Base-by-base conservation (phyloP, 1,140 invertebrate species). In the Spodoptera litura region DNA sequence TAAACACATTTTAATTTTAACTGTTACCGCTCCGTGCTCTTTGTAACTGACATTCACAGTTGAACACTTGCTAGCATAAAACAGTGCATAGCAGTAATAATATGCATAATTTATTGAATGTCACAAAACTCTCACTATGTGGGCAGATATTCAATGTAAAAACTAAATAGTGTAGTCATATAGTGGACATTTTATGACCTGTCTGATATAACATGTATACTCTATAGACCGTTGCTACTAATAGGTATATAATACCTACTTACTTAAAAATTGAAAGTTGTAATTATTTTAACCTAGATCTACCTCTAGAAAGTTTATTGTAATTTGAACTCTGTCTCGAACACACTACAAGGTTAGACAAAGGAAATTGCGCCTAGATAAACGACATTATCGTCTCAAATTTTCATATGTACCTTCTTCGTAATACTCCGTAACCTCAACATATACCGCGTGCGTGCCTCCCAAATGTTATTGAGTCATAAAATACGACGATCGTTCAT, bases 371-470 rank as follows among this genome's bases (percentile, higher is more conserved):
- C 38, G 61, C 3, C n/a, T 64, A 64, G 38, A 64, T 64, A 64
- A 64, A 64, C 49, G 61, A 64, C 61, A 64, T 64, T 64, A 64
- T 64, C 61, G 61, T 64, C 38, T 64, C 35, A 38, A 64, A 64
- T 64, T 64, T 64, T 44, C n/a, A 44, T 64, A 64, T 20, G 35
- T 38, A 44, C 6, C 6, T 44, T 9, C 9, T 44, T 44, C 38
- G 9, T 44, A 44, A 6, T 44, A 44, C 9, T 20, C 35, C 38
- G 61, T 64, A 49, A 64, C 61, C 61, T 20, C 61, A 64, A 64
- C 61, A 64, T 62, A 44, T 25, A 8, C 6, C 4, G 35, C 15
- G 61, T 64, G 35, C 61, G 35, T 64, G 61, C 61, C 61, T 64
- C 61, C 61, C 38, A 64, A 44, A 49, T 38, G 38, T 44, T 64